Evolutionary conservation across 2,888 invertebrate genomes (phyloP), one percentile per base, ranked within the genome.

Genomic region (Carabus problematicus): DNA sequence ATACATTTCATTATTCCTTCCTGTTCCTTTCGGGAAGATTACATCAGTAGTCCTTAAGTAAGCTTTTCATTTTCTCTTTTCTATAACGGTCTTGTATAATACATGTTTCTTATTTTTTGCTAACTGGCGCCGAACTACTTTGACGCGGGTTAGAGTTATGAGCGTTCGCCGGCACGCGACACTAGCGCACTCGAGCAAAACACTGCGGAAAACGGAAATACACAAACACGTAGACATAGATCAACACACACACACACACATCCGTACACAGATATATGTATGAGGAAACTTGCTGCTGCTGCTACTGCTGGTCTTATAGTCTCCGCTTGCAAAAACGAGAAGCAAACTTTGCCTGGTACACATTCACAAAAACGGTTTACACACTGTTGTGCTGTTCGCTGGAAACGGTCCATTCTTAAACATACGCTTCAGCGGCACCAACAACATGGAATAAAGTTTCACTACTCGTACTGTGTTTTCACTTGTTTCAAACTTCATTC

Each of bases 281-380:
- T 6, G 29, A 29, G 29, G 29, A 29, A 29, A 6, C 29, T 29
- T 3, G 6, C 29, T 29, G 29, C 29, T 29, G 2, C 3, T 29
- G 29, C 29, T 29, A 6, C 6, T 29, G 6, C 29, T 29, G 29
- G 29, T 29, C 29, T 29, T 29, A 29, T 29, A 19, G 52, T 52
- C 16, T 52, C 52, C 52, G 52, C 18, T 16, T 52, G 52, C 52
- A 52, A 52, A 52, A 52, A 52, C 52, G 19, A 12, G n/a, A 16
- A 52, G 19, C 52, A 52, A 52, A 52, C 52, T 52, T 52, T 52
- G 19, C 52, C 45, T 12, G 45, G 11, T 45, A 4, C 52, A 18
- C 52, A 52, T 52, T 52, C 52, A 52, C 52, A 52, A 52, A 52
- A 52, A 52, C 52, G 12, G 52, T 52, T 52, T 52, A 52, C 52